Conservation (phyloP, 2,113 vertebrate species). For the Epinephelus moara region DNA sequence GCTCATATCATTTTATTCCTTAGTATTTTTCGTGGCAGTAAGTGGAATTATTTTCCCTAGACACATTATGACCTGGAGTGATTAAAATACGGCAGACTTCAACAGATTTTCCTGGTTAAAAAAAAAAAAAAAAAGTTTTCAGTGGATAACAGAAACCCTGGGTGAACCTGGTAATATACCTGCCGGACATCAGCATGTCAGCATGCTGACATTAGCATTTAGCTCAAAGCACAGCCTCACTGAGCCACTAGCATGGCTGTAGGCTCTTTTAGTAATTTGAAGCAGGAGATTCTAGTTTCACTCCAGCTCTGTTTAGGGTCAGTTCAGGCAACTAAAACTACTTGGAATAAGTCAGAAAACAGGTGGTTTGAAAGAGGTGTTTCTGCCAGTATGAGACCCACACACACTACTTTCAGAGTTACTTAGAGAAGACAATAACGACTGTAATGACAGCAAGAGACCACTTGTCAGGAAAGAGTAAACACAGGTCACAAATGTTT, state of each 20-base stretch:
- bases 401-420: neutral
- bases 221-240: neutral
- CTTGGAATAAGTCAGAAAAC: neutral
- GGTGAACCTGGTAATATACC: neutral
- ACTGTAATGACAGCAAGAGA: neutral
- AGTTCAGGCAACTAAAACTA: neutral
- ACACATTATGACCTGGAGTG: too few species aligned
- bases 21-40: too few species aligned
- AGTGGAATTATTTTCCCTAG: too few species aligned
- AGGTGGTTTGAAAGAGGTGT: neutral
- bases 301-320: neutral
- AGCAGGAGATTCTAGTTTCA: neutral
- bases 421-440: neutral
- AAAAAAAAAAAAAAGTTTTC: too few species aligned
- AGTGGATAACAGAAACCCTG: too few species aligned
- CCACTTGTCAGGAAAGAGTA: neutral
- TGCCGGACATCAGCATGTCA: neutral
- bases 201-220: conserved; percentile 4
- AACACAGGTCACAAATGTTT: neutral
- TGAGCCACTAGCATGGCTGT: neutral
- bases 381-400: neutral
- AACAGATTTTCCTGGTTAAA: too few species aligned
- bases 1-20: too few species aligned
- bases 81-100: too few species aligned
- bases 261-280: neutral